Evolutionary conservation across 2,888 invertebrate genomes (phyloP).

Genomic region (Drosophila aldrichi): DNA sequence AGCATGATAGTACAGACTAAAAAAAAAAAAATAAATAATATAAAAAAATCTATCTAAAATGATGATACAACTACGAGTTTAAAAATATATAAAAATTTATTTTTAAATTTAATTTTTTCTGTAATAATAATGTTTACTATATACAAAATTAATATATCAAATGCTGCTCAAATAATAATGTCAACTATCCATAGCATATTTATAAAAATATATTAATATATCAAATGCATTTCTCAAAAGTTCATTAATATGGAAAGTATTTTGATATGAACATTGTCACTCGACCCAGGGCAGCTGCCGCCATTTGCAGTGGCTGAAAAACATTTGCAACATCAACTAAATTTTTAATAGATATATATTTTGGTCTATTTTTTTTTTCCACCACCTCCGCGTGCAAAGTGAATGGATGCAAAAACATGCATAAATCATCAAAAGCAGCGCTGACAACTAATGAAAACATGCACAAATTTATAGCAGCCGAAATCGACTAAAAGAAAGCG

Average conservation of each 20-base stretch:
- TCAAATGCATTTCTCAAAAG: background rate
- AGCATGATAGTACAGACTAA: too few relatives aligned
- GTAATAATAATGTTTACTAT: too few relatives aligned
- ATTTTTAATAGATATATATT: constrained; percentile 69
- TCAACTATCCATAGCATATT: background rate
- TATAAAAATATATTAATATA: background rate
- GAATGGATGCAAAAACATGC: constrained; percentile 72
- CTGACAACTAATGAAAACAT: constrained; percentile 81
- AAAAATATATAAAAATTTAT: too few relatives aligned
- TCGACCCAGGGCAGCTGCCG: constrained; percentile 39
- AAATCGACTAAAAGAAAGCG: constrained; percentile 49
- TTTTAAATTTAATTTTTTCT: too few relatives aligned
- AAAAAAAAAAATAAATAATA: too few relatives aligned
- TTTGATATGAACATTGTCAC: background rate
- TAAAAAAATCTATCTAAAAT: too few relatives aligned
- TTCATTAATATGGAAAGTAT: background rate
- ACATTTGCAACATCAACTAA: constrained; percentile 64
- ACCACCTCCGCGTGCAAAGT: constrained; percentile 16
- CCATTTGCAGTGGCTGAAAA: constrained; percentile 70
- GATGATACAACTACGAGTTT: too few relatives aligned
- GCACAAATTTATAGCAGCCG: constrained; percentile 72
- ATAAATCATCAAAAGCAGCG: constrained; percentile 78
- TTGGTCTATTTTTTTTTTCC: constrained; percentile 51
- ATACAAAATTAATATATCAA: too few relatives aligned
- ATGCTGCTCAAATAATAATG: background rate